Conservation (phyloP, 2,797 vertebrate species). For the Esox masquinongy region DNA sequence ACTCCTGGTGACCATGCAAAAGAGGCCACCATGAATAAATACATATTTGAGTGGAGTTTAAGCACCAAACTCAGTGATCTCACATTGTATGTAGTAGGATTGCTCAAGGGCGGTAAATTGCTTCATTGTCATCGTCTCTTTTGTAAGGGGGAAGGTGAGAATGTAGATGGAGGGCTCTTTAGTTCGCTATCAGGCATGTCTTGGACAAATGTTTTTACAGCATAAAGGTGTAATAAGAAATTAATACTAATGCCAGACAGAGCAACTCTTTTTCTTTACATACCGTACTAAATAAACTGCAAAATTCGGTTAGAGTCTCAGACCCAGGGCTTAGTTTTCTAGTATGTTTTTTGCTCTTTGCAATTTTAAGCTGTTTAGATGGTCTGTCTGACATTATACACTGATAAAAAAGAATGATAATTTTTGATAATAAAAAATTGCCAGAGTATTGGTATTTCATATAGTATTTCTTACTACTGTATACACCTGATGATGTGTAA, state of each 20-base stretch:
- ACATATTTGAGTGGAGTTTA: constrained; percentile 52
- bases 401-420: no score
- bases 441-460: no score
- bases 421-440: no score
- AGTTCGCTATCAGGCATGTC: constrained; percentile 11
- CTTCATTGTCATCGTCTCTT: neutral
- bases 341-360: no score
- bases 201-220: constrained; percentile 9
- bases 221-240: neutral
- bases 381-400: no score
- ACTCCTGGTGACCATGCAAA: constrained; percentile 51
- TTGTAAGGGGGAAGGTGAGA: neutral
- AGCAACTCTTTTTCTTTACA: neutral
- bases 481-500: no score
- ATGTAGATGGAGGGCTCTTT: neutral
- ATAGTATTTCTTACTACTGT: no score
- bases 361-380: no score
- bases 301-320: no score
- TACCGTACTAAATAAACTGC: no score
- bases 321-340: no score
- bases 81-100: constrained; percentile 12
- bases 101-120: constrained; percentile 21
- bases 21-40: constrained; percentile 61
- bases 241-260: neutral
- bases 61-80: constrained; percentile 38